phyloP scores from a whole-genome alignment of 2,888 invertebrate species.

The Sisyra terminalis region DNA sequence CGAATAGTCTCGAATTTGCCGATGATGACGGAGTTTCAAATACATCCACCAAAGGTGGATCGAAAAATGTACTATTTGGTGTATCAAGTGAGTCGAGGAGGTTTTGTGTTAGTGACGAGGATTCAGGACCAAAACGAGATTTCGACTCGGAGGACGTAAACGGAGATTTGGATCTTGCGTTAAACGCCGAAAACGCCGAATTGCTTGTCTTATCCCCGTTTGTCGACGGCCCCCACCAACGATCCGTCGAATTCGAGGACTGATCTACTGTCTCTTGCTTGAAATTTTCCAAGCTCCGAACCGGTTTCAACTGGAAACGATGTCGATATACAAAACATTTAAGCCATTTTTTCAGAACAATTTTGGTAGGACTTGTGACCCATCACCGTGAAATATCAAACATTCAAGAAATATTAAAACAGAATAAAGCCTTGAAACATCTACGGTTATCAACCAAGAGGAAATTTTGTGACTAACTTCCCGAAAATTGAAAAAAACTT shows the following conservation, averaged over 20 bases:
- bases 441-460: background rate
- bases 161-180: constrained; percentile 12
- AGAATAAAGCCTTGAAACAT: background rate
- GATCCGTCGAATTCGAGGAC: constrained; percentile 20
- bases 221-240: constrained; percentile 22
- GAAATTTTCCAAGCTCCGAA: constrained; percentile 41
- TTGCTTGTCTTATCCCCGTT: constrained; percentile 12
- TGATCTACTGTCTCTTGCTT: constrained; percentile 27
- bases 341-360: background rate
- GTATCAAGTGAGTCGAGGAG: constrained; percentile 5
- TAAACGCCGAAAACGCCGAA: constrained; percentile 22
- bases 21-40: background rate
- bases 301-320: constrained; percentile 38
- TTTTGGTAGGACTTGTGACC: background rate
- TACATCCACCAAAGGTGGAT: background rate
- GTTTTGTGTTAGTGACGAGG: background rate
- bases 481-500: constrained; percentile 22
- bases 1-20: background rate
- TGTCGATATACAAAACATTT: background rate
- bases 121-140: background rate
- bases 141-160: constrained; percentile 15
- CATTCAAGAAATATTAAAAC: background rate
- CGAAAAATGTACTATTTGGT: constrained; percentile 1
- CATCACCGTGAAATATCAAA: background rate
- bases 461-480: background rate